Evolutionary conservation across 2,888 invertebrate species (phyloP).

Genomic region (Spialia ferax): DNA sequence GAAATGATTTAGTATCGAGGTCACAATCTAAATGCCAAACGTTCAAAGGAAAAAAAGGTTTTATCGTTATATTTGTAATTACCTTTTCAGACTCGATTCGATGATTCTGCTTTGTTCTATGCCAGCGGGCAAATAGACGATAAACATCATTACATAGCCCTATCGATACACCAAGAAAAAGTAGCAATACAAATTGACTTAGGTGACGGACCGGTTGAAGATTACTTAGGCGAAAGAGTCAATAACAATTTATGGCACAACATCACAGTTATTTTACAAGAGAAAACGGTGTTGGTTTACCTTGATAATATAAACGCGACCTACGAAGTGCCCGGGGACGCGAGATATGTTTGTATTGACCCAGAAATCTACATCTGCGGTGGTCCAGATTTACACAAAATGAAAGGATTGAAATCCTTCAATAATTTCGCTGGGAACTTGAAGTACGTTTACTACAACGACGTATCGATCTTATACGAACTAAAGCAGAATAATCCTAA

Average conservation of each 20-base stretch:
- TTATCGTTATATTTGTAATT: conserved; percentile 39
- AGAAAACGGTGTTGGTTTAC: conserved; percentile 90
- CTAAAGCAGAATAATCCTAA: conserved; percentile 94
- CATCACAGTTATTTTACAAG: conserved; percentile 94
- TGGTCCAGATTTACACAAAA: conserved; percentile 94
- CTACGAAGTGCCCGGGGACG: conserved; percentile 90
- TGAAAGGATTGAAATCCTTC: conserved; percentile 92
- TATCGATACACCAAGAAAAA: conserved; percentile 93
- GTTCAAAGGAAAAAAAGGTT: conserved; percentile 32
- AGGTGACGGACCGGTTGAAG: conserved; percentile 91
- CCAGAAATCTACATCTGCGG: conserved; percentile 97
- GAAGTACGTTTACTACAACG: conserved; percentile 97
- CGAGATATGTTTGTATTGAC: conserved; percentile 93
- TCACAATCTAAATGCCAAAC: conserved; percentile 38
- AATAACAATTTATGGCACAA: conserved; percentile 95
- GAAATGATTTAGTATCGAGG: conserved; percentile 41
- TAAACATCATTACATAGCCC: conserved; percentile 96
- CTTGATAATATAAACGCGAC: conserved; percentile 91
- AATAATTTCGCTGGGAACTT: conserved; percentile 96
- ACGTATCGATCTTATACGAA: conserved; percentile 96
- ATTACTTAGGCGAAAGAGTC: conserved; percentile 89
- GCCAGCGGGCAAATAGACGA: conserved; percentile 96
- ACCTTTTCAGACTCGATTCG: conserved; percentile 92
- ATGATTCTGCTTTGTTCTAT: conserved; percentile 96
- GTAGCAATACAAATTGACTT: conserved; percentile 96